Base-by-base conservation (phyloP, 2,113 vertebrate species). In the Nannobrachium achirus region DNA sequence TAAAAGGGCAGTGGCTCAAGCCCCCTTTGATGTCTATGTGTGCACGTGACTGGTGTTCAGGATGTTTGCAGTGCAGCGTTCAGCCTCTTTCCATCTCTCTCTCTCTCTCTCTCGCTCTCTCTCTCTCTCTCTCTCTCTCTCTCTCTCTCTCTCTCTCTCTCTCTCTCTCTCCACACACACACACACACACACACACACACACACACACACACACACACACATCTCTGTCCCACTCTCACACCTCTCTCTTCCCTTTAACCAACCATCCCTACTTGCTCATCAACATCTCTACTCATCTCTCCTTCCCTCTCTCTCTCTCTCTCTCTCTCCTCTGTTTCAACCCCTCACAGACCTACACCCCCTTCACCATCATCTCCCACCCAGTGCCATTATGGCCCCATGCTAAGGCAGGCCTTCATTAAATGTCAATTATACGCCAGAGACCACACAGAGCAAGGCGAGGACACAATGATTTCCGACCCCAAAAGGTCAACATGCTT, bases 371-470 rank as follows among this genome's bases (percentile, higher is more conserved):
- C 83, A 80, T 89, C 83, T 84, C 81, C 83, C 73, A 69, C 69
- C 66, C 82, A 57, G 61, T 74, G 81, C 66, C 81, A 75, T 77
- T 85, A 81, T 86, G 83, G 86, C 75, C 83, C 78, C 72, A 69
- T 67, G 76, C 84, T 81, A 87, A 86, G 78, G 66, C 80, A 90
- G 77, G 85, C 89, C 91, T 93, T 90, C 86, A 93, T 93, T 92
- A 93, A 92, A 93, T 93, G 92, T 91, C 88, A 89, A 91, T 93
- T 92, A 92, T 88, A 90, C 87, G 88, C 88, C 87, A 73, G 86
- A 84, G 89, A 92, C 88, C 88, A 92, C 89, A 91, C 81, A 88
- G 71, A 86, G 86, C 80, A 86, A 65, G 82, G 73, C 69, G 63
- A 63, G 72, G 71, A 84, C 83, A 91, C 91, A 90, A 91, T 91